Base-by-base conservation (phyloP, 2,797 vertebrate species). In the Coregonus sp. region DNA sequence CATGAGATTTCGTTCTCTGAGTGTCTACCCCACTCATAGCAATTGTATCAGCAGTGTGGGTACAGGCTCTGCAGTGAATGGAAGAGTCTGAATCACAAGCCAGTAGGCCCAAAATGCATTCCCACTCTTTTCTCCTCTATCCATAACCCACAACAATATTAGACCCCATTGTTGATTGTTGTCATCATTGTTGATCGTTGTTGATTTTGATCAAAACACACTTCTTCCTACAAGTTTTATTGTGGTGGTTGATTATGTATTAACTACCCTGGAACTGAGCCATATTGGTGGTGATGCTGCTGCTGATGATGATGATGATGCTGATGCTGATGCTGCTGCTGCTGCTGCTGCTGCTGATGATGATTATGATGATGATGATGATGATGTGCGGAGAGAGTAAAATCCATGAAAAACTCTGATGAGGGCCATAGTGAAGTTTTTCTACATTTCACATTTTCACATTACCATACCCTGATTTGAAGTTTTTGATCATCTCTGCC, bases 121-220 rank as follows among this genome's bases (percentile, higher is more conserved):
- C 66, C 90, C 40, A 9, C 40, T 47, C 40, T 81, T 9, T 80
- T 83, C 80, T 74, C 66, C 3, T 79, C 85, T 85, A 84, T 83
- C 79, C 74, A 74, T 77, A 72, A 85, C 31, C 76, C 81, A 85
- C 89, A 88, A 92, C 90, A 91, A 7, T 78, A 90, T 88, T 86
- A 90, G 85, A 89, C 86, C 82, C 81, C 87, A 76, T 86, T 88
- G 85, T 81, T 84, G 40, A 47, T 11, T 47, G 40, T 75, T 66
- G 77, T 35, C 69, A 82, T 88, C 73, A 73, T 70, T 47, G 40
- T 47, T 47, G 40, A 82, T 88, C 73, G 72, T 70, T 47, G 40
- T 47, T 47, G 40, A 47, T 47, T 47, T 47, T 47, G 52, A 20
- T 74, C 52, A 81, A 37, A 76, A 68, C 86, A 83, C 82, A 89